phyloP scores from a whole-genome alignment of 2,797 vertebrate genomes.

The Pseudocheirus occidentalis region DNA sequence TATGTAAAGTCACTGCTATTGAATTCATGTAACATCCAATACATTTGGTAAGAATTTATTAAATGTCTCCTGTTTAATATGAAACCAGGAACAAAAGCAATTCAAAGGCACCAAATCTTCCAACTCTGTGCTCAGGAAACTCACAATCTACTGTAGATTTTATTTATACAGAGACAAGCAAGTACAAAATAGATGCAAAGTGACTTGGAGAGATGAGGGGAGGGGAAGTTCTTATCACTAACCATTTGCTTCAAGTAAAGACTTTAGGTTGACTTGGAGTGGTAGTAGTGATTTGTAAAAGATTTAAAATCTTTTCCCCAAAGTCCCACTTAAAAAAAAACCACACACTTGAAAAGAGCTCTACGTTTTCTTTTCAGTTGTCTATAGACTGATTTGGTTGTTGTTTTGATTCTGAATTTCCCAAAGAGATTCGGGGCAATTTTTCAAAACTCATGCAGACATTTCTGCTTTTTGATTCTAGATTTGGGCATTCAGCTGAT shows the following conservation, averaged over 20 bases:
- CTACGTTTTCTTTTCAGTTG: slow-evolving; percentile 28
- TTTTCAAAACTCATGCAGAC: slow-evolving; percentile 4
- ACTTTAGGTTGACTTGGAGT: background rate
- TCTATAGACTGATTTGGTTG: slow-evolving; percentile 23
- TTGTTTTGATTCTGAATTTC: slow-evolving; percentile 55
- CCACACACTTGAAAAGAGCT: background rate
- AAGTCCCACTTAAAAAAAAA: background rate
- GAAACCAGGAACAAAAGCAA: background rate
- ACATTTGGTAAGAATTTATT: background rate
- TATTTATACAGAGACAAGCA: background rate
- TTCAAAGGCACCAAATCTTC: background rate
- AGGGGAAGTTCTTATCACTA: background rate
- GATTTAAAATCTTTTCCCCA: background rate
- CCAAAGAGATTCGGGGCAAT: slow-evolving; percentile 36
- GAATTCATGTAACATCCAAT: background rate
- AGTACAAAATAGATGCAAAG: background rate
- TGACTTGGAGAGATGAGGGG: background rate
- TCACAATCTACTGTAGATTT: background rate
- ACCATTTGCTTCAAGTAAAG: slow-evolving; percentile 32
- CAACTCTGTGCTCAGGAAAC: background rate
- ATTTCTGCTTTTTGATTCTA: slow-evolving; percentile 64
- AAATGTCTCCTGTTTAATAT: background rate
- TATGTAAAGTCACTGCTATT: background rate
- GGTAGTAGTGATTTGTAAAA: background rate
- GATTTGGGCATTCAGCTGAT: slow-evolving; percentile 58